These are phyloP conservation scores for Crotalus horridus DNA, from an alignment of 2,113 vertebrate genomes.

Conservation along the genomic window DNA sequence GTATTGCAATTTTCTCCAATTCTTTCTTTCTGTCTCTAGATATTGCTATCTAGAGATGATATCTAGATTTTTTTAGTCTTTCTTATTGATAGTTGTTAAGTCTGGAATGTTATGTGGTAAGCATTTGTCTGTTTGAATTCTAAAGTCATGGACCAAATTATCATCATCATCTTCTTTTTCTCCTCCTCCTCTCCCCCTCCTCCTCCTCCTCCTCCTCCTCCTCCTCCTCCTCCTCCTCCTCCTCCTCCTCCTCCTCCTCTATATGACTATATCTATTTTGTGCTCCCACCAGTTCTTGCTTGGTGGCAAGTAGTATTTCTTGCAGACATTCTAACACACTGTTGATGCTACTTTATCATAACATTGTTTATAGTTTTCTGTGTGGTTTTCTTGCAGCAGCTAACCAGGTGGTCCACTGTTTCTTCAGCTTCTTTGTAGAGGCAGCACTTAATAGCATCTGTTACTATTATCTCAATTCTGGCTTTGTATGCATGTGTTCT, in stretches of 20 bases:
- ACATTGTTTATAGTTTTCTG: not conserved
- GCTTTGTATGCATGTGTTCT: not conserved
- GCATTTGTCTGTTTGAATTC: not conserved
- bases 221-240: too few species aligned
- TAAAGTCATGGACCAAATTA: not conserved
- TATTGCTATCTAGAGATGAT: not conserved
- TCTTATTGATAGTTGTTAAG: not conserved
- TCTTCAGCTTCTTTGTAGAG: not conserved
- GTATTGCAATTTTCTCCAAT: not conserved
- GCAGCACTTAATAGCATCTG: not conserved
- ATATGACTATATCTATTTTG: not conserved
- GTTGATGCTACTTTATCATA: not conserved
- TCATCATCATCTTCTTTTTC: not conserved
- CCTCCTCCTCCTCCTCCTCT: not conserved
- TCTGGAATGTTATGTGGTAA: not conserved
- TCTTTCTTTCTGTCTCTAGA: not conserved
- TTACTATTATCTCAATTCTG: not conserved
- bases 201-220: too few species aligned
- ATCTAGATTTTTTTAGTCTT: not conserved
- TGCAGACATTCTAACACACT: not conserved
- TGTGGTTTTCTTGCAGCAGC: not conserved
- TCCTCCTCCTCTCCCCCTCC: too few species aligned
- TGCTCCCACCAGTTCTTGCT: not conserved
- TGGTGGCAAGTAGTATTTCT: not conserved
- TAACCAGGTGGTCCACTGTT: not conserved